phyloP scores from a whole-genome alignment of 2,797 vertebrate genomes.

The Sebastes hopkinsi region DNA sequence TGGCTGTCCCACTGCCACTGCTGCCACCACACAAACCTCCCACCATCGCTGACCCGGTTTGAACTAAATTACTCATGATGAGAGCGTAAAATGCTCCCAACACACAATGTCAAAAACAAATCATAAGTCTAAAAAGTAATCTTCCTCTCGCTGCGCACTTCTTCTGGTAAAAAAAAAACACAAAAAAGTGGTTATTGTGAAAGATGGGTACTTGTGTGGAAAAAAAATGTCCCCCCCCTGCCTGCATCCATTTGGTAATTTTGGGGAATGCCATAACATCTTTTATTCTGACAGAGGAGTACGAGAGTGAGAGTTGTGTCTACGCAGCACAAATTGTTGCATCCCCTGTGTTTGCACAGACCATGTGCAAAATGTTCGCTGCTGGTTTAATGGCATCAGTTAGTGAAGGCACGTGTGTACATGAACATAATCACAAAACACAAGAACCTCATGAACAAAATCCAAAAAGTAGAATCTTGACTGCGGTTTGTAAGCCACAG shows the following conservation, averaged over 20 bases:
- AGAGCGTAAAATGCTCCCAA: conserved; percentile 18
- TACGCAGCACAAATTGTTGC: conserved; percentile 15
- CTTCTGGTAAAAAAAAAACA: neutral
- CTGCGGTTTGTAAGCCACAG: neutral
- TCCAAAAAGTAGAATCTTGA: neutral
- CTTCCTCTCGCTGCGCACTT: neutral
- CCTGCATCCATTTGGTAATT: conserved; percentile 25
- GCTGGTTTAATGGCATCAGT: neutral
- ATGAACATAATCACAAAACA: neutral
- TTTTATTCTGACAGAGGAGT: conserved; percentile 32
- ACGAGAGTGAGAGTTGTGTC: neutral
- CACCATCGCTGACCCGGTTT: conserved; percentile 46
- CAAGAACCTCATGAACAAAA: neutral
- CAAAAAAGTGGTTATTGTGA: neutral
- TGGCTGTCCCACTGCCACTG: conserved; percentile 37
- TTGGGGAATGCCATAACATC: conserved; percentile 13
- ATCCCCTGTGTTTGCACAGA: neutral
- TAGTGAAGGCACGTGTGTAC: neutral
- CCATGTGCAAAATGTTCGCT: neutral
- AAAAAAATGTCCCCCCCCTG: conserved; percentile 5
- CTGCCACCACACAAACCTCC: conserved; percentile 34
- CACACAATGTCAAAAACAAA: conserved; percentile 31
- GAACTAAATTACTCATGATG: conserved; percentile 41
- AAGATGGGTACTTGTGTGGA: neutral
- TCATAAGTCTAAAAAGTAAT: conserved; percentile 28